Evolutionary conservation across 2,888 invertebrate genomes (phyloP), one percentile per base, ranked within the genome.

Genomic region (Xylota sylvarum): DNA sequence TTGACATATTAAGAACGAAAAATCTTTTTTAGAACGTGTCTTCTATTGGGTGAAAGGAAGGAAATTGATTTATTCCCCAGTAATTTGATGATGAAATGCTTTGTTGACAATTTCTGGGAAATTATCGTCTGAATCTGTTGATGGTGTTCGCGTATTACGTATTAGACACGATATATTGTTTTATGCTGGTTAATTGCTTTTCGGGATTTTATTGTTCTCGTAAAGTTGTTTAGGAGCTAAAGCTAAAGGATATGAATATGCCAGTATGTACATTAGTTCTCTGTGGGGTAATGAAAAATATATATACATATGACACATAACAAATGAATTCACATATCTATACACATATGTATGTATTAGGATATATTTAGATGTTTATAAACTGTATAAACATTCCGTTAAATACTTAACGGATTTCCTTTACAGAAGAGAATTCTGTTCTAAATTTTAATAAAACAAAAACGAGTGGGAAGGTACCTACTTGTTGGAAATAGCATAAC

Each of bases 61-160:
- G 17, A 19, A 17, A 60, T 60, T 60, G 37, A 60, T 60, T 60
- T 60, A 60, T 60, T 23, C n/a, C 40, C 4, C 12, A 19, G 19
- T 40, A 60, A 40, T 60, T 19, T 35, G 40, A 40, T 60, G 19
- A 60, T 40, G 12, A 40, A 37, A 60, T 40, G 37, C 23, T 19
- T 37, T 60, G 58, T 37, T 23, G 37, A 37, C 37, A 19, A 60
- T 60, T 60, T 19, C 19, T n/a, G 19, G 58, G 40, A 60, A 37
- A 9, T 14, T 35, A 27, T 32, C 56, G n/a, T 10, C 4, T 19
- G 19, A 19, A 37, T 37, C 9, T 37, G 10, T 37, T 23, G 50
- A 50, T 50, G 50, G 50, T 50, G 17, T 56, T 32, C n/a, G 35
- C 5, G 35, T 30, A 19, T 14, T 10, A 10, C 35, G 35, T 9